Evolutionary conservation across 2,113 vertebrate genomes (phyloP).

Genomic region (Stegostoma tigrinum): DNA sequence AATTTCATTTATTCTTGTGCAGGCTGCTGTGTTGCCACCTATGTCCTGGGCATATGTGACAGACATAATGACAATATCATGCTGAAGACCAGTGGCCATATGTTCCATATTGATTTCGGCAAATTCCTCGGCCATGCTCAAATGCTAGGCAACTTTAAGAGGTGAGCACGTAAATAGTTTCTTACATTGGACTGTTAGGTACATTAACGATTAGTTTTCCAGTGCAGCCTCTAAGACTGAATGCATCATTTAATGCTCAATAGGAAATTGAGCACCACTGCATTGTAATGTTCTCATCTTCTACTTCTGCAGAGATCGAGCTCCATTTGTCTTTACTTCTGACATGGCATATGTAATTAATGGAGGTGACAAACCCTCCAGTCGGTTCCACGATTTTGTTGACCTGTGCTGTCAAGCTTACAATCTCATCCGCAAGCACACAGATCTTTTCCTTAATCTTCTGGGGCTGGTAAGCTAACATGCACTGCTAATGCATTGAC

Average conservation of each 20-base stretch:
- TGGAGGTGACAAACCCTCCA: conserved; percentile 90
- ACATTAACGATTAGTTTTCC: background rate
- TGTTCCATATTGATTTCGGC: conserved; percentile 98
- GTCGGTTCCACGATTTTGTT: conserved; percentile 95
- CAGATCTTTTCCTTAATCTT: conserved; percentile 93
- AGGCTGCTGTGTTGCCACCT: conserved; percentile 93
- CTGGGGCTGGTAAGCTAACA: conserved; percentile 77
- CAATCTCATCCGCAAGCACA: conserved; percentile 95
- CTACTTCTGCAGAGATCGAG: conserved; percentile 70
- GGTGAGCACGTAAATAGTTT: conserved; percentile 56
- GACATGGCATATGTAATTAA: conserved; percentile 99
- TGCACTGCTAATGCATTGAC: background rate
- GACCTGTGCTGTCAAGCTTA: conserved; percentile 97
- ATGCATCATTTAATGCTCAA: background rate
- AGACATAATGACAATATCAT: conserved; percentile 99
- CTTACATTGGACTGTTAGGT: background rate
- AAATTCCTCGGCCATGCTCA: conserved; percentile 93
- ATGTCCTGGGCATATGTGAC: conserved; percentile 93
- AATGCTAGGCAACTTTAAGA: conserved; percentile 97
- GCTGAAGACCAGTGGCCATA: conserved; percentile 93
- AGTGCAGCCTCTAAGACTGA: background rate
- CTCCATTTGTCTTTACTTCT: conserved; percentile 93
- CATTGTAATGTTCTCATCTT: background rate
- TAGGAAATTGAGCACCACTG: background rate
- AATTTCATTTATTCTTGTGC: conserved; percentile 98